These are phyloP conservation scores for Danio choprae DNA, from an alignment of 2,797 vertebrate species.

Conservation along the genomic window DNA sequence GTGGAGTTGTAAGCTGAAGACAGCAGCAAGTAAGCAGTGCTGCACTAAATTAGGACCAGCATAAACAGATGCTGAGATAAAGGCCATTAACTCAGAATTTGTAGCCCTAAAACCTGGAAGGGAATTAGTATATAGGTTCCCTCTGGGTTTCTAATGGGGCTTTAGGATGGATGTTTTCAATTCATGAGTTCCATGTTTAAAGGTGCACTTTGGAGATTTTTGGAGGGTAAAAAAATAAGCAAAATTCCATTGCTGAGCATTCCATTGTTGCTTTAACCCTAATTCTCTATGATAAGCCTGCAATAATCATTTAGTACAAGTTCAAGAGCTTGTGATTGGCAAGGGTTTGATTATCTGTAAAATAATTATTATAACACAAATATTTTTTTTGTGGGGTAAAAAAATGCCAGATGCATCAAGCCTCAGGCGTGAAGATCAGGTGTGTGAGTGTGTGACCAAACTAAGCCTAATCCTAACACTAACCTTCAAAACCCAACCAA, in stretches of 20 bases:
- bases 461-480: no score
- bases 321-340: no score
- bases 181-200: background rate
- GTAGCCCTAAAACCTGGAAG: constrained; percentile 6
- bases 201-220: background rate
- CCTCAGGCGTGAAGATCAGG: no score
- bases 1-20: constrained; percentile 4
- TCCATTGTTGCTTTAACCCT: background rate
- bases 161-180: background rate
- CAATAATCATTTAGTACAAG: background rate
- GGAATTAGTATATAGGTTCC: background rate
- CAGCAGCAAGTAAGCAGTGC: background rate
- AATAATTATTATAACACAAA: no score
- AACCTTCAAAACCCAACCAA: no score
- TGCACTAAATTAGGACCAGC: constrained; percentile 13
- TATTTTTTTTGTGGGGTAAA: no score
- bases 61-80: constrained; percentile 1
- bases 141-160: background rate
- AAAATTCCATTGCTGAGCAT: background rate
- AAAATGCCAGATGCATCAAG: no score
- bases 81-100: constrained; percentile 8
- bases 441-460: no score
- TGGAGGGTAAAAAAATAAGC: background rate
- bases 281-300: background rate
- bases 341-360: no score